A percentile compares a stretch with the other conserved stretches of the same genome.
Evolutionary conservation across 2,888 invertebrate species (phyloP).

Genomic region (Coleophora flavipennella): DNA sequence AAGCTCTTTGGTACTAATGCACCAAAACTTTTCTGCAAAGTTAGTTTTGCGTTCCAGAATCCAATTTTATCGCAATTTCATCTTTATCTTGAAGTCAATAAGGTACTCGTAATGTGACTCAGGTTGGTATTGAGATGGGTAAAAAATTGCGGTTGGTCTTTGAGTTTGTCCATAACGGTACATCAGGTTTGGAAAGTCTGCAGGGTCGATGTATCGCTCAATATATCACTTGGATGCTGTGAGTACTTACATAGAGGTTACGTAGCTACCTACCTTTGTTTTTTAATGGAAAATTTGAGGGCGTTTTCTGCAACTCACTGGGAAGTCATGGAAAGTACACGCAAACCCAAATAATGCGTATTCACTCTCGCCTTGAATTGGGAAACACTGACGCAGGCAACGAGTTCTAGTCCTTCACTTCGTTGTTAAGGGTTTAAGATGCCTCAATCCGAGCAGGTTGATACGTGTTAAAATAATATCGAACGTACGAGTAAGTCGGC

Average conservation of each 20-base stretch:
- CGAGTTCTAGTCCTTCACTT: no score
- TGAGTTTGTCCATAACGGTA: slow-evolving; percentile 51
- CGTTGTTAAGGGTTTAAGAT: no score
- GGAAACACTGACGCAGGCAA: no score
- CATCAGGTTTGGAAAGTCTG: slow-evolving; percentile 38
- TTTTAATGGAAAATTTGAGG: neutral
- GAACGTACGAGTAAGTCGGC: no score
- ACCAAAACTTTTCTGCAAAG: neutral
- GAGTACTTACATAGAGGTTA: neutral
- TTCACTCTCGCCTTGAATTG: no score
- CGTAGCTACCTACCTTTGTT: neutral
- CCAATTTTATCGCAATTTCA: slow-evolving; percentile 4
- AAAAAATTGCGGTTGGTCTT: slow-evolving; percentile 37
- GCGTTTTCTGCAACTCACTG: neutral
- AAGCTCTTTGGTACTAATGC: slow-evolving; percentile 1
- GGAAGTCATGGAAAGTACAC: no score
- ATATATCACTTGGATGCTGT: no score
- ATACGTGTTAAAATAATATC: no score
- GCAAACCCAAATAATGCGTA: no score
- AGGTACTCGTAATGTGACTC: slow-evolving; percentile 6
- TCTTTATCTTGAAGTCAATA: slow-evolving; percentile 9
- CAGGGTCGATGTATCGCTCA: no score
- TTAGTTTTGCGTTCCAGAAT: no score
- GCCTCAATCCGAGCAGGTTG: no score
- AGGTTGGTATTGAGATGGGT: slow-evolving; percentile 4